Percentiles rank a stretch among this genome's conserved stretches.
Evolutionary conservation across 1,140 invertebrate species (phyloP).

Genomic region (Aphaenogaster rudis): DNA sequence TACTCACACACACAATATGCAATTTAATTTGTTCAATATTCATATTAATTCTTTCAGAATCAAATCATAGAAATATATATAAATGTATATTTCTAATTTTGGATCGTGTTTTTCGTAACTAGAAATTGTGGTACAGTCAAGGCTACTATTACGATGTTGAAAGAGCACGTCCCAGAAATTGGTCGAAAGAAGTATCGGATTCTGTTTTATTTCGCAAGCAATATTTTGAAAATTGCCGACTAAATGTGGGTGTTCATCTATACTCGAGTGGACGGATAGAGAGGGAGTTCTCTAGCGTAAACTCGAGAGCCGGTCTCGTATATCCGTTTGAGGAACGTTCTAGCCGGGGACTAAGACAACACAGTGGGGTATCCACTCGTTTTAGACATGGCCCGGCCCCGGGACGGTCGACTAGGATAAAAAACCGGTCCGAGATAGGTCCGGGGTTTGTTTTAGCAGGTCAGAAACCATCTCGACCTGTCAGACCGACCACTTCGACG

Average conservation of each 20-base stretch:
- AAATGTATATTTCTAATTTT: neutral
- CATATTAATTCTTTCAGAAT: neutral
- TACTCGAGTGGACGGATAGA: neutral
- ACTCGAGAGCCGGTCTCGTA: neutral
- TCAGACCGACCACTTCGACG: conserved; percentile 39
- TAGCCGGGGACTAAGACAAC: conserved; percentile 72
- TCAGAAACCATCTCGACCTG: conserved; percentile 70
- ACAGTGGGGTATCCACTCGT: conserved; percentile 64
- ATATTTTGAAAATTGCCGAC: conserved; percentile 1
- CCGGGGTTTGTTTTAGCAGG: conserved; percentile 78
- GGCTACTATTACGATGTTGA: neutral
- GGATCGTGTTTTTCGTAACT: neutral
- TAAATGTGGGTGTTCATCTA: conserved; percentile 6
- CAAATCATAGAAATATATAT: neutral
- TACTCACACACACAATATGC: neutral
- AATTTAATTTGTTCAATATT: neutral
- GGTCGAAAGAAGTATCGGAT: neutral
- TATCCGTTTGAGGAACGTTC: conserved; percentile 42
- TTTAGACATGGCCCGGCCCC: conserved; percentile 51
- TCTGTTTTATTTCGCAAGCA: conserved; percentile 27
- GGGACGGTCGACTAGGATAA: conserved; percentile 45
- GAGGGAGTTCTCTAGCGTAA: conserved; percentile 10
- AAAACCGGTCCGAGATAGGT: conserved; percentile 73
- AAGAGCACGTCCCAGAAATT: neutral
- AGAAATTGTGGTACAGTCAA: neutral